Base-by-base conservation (phyloP, 64 coral and sea anemone genomes). In the Montipora sp. region DNA sequence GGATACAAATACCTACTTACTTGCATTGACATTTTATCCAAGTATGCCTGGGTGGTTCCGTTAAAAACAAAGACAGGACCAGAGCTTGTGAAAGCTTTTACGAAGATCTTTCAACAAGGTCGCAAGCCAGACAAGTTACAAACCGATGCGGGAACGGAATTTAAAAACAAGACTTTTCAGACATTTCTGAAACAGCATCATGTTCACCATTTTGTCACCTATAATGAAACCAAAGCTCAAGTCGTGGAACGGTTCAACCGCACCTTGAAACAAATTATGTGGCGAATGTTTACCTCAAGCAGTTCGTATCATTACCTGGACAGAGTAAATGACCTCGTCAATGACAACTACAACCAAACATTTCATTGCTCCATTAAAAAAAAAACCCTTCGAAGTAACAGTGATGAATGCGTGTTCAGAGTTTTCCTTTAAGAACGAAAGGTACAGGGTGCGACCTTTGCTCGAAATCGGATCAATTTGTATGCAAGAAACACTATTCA, bases 351-450 rank as follows among this genome's bases (percentile, higher is more conserved):
- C 63, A 93, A 87, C 44, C 44, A 67, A 27, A 7, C 51, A 10
- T 55, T 23, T 18, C 91, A 93, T 80, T 59, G 83, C 45, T 78
- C 58, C 43, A 87, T 87, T 53, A 36, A 87, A 93, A 87, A 87
- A 87, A 43, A 53, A 60, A 50, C 83, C 91, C 5, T 36, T 18
- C 6, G 47, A 83, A 47, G 91, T 93, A 9, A 84, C 16, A 48
- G 80, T 66, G 5, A 21, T 22, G 5, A 93, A 93, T 51, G 81
- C 27, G 27, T 27, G 27, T 27, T 27, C 27, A 27, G 27, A 27
- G 27, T 27, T 27, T 27, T 27, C 27, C 27, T 27, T 27, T 27
- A 27, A 27, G 27, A 27, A 27, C 27, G 27, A 27, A 27, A 27
- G 27, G 27, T 27, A 27, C 27, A 27, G 27, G 27, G 27, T 27